A percentile compares a stretch with the other conserved stretches of the same genome.
Conservation (phyloP, 2,797 vertebrate genomes). For the Sciurus vulgaris region DNA sequence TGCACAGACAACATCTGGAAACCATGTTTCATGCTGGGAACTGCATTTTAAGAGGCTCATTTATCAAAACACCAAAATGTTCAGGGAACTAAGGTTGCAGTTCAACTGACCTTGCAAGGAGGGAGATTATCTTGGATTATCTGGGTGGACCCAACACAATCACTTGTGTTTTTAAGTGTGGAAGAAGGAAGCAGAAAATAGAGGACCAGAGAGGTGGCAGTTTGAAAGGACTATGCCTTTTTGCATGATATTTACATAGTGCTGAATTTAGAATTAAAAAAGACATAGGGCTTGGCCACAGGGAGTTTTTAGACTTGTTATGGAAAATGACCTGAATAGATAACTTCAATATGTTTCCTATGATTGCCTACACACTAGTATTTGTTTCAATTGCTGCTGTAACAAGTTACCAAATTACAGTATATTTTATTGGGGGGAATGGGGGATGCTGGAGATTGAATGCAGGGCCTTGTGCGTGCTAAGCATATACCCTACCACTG, state of each 20-base stretch:
- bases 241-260: background rate
- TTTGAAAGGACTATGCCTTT: background rate
- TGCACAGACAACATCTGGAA: conserved; percentile 46
- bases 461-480: background rate
- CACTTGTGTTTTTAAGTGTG: background rate
- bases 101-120: background rate
- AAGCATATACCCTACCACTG: background rate
- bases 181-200: background rate
- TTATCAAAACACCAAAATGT: conserved; percentile 44
- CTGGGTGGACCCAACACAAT: background rate
- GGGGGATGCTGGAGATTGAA: background rate
- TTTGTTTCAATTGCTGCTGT: background rate
- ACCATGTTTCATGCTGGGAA: background rate
- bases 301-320: background rate
- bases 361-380: background rate
- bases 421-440: background rate
- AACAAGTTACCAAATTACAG: background rate
- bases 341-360: background rate
- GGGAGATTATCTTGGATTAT: background rate
- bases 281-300: background rate
- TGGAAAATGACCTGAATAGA: background rate
- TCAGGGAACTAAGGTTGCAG: background rate
- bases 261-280: background rate
- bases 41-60: conserved; percentile 2
- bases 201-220: background rate